phyloP scores from a whole-genome alignment of 2,797 vertebrate species.

The Sciaenops ocellatus region DNA sequence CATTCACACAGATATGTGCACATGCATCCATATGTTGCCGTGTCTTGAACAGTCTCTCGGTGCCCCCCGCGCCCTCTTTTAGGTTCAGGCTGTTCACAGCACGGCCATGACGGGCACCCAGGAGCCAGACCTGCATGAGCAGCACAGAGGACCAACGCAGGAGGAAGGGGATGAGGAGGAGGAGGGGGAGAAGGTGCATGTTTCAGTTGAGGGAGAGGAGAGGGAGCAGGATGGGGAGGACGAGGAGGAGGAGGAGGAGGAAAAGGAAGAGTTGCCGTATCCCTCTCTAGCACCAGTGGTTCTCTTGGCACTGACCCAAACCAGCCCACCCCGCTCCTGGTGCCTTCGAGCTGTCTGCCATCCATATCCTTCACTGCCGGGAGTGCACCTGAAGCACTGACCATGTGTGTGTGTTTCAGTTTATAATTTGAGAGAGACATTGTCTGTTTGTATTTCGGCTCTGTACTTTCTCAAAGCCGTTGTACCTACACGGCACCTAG shows the following conservation, averaged over 20 bases:
- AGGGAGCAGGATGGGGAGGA: constrained; percentile 80
- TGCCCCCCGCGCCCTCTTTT: constrained; percentile 27
- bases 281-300: constrained; percentile 93
- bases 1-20: neutral
- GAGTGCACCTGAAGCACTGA: constrained; percentile 31
- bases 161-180: constrained; percentile 75
- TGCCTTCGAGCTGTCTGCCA: constrained; percentile 95
- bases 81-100: constrained; percentile 78
- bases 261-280: constrained; percentile 91
- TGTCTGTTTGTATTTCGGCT: constrained; percentile 71
- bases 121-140: constrained; percentile 79
- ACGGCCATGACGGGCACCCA: constrained; percentile 78
- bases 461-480: constrained; percentile 71
- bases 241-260: constrained; percentile 72
- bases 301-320: constrained; percentile 95
- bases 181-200: constrained; percentile 73
- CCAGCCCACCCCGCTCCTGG: constrained; percentile 95
- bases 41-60: constrained; percentile 39
- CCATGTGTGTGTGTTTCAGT: constrained; percentile 25
- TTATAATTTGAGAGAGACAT: constrained; percentile 39
- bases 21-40: constrained; percentile 19
- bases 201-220: constrained; percentile 74
- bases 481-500: constrained; percentile 44
- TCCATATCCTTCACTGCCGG: constrained; percentile 92
- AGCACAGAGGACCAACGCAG: constrained; percentile 66